These are phyloP conservation scores for Druceiella hillmani DNA, from an alignment of 2,888 invertebrate genomes.

Conservation along the genomic window DNA sequence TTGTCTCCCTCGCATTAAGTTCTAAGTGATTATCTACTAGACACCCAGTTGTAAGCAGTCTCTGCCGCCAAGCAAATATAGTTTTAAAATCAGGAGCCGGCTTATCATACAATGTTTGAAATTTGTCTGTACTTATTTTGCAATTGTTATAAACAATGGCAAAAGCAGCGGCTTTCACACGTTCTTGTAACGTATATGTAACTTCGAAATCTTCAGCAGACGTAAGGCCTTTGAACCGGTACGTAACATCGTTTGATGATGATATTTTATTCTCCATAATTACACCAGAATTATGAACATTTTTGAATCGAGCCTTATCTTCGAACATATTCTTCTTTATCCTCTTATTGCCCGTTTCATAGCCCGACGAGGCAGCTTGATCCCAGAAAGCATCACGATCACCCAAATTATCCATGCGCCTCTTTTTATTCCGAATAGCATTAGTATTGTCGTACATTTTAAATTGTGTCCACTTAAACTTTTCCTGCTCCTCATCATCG, in stretches of 20 bases:
- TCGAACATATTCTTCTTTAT: constrained; percentile 27
- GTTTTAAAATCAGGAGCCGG: constrained; percentile 48
- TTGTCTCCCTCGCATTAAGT: constrained; percentile 22
- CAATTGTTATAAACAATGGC: constrained; percentile 45
- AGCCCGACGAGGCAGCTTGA: constrained; percentile 35
- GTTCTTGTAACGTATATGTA: constrained; percentile 40
- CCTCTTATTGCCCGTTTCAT: constrained; percentile 37
- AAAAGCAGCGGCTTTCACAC: constrained; percentile 40
- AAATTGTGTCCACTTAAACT: neutral
- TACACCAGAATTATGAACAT: constrained; percentile 36
- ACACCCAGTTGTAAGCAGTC: constrained; percentile 39
- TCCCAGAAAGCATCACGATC: no score
- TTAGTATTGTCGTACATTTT: neutral
- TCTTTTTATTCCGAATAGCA: neutral
- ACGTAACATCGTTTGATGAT: constrained; percentile 39
- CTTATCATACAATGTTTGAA: constrained; percentile 40
- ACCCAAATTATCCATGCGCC: neutral
- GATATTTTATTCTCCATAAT: constrained; percentile 47
- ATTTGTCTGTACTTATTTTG: constrained; percentile 39
- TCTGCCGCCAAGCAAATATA: constrained; percentile 44
- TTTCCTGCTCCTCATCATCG: neutral
- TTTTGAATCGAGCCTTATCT: constrained; percentile 27
- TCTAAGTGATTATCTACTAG: constrained; percentile 36
- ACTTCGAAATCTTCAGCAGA: constrained; percentile 36
- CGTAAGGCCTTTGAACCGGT: constrained; percentile 36